Evolutionary conservation across 2,797 vertebrate species (phyloP).

Genomic region (Odontamblyopus rebecca): DNA sequence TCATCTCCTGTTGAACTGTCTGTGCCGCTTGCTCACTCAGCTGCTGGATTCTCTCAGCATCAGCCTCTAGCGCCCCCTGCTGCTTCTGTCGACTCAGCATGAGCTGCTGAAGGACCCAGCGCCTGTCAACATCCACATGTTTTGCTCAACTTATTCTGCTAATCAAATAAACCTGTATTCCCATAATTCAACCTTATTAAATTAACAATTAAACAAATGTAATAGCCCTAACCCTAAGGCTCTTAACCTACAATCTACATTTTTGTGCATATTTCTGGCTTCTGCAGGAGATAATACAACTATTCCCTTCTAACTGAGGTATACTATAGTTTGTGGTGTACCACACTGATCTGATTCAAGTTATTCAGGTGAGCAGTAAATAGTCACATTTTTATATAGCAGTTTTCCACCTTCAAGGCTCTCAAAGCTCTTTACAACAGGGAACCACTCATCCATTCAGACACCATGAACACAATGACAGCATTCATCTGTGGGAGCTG

Average conservation of each 20-base stretch:
- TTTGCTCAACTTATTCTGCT: neutral
- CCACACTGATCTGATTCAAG: neutral
- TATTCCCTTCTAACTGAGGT: neutral
- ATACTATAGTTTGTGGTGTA: neutral
- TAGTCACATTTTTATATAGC: too few species aligned
- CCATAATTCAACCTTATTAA: neutral
- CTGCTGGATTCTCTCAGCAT: conserved; percentile 40
- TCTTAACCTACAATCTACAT: neutral
- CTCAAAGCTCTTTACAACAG: too few species aligned
- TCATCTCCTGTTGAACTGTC: conserved; percentile 89
- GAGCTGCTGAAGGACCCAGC: conserved; percentile 92
- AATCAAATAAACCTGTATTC: neutral
- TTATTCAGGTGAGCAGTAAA: neutral
- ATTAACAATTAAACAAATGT: too few species aligned
- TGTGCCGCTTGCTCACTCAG: conserved; percentile 75
- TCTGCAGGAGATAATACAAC: neutral
- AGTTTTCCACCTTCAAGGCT: too few species aligned
- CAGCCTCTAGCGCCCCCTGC: conserved; percentile 54
- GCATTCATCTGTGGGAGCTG: too few species aligned
- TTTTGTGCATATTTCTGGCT: neutral
- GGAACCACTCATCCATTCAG: too few species aligned
- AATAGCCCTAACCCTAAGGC: too few species aligned
- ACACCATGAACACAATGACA: too few species aligned
- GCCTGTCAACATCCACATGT: conserved; percentile 61
- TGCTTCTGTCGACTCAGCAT: conserved; percentile 80